Evolutionary conservation across 2,888 invertebrate genomes (phyloP).

Genomic region (Schrankia costaestrigalis): DNA sequence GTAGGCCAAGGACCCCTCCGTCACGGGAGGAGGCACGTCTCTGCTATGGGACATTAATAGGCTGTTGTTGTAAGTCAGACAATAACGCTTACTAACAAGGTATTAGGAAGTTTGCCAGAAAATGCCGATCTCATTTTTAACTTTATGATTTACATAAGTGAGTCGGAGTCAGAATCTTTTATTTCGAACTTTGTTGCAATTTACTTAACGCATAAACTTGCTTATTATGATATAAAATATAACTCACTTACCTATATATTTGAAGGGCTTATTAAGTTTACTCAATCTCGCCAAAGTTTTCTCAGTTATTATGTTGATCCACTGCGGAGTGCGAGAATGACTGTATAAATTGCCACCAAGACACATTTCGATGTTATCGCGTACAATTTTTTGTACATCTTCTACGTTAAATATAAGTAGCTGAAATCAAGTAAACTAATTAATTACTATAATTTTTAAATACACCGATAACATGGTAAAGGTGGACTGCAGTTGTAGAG

Average conservation of each 20-base stretch:
- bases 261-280: conserved; percentile 89
- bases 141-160: too few relatives aligned
- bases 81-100: too few relatives aligned
- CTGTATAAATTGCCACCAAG: conserved; percentile 87
- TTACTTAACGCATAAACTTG: too few relatives aligned
- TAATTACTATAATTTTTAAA: not conserved
- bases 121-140: too few relatives aligned
- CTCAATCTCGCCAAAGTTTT: conserved; percentile 86
- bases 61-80: too few relatives aligned
- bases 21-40: too few relatives aligned
- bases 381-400: conserved; percentile 87
- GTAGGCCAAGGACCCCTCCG: too few relatives aligned
- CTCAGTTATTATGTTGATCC: conserved; percentile 89
- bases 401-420: conserved; percentile 83
- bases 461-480: not conserved
- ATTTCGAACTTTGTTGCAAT: too few relatives aligned
- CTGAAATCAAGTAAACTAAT: conserved; percentile 26
- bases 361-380: conserved; percentile 86
- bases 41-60: too few relatives aligned
- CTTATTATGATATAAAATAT: not conserved
- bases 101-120: too few relatives aligned
- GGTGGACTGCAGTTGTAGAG: not conserved
- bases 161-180: too few relatives aligned
- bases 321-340: conserved; percentile 67
- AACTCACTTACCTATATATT: conserved; percentile 82